Conservation (phyloP, 2,888 invertebrate genomes). For the Crematogaster levior region DNA sequence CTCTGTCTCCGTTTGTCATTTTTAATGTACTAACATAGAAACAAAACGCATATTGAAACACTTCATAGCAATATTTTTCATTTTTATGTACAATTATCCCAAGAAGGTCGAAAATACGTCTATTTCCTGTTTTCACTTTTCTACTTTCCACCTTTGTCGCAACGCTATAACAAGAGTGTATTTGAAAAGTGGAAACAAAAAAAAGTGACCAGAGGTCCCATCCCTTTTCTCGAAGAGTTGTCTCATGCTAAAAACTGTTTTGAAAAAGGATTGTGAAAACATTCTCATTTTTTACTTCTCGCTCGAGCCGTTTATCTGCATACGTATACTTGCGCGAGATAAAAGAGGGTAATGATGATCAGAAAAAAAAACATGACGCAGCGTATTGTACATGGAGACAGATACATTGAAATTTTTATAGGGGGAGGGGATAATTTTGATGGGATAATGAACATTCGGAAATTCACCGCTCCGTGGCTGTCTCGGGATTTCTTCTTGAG, state of each 20-base stretch:
- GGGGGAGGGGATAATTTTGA: slow-evolving; percentile 23
- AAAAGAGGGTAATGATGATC: slow-evolving; percentile 40
- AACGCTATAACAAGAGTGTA: neutral
- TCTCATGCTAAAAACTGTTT: neutral
- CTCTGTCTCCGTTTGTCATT: neutral
- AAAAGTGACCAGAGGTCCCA: neutral
- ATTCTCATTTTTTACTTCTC: neutral
- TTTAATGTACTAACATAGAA: neutral
- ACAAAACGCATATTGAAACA: neutral
- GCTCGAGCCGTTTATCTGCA: neutral
- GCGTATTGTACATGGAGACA: slow-evolving; percentile 41
- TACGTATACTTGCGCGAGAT: neutral
- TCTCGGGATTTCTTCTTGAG: slow-evolving; percentile 48
- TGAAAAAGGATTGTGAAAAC: neutral
- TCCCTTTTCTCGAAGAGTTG: neutral
- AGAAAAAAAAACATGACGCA: slow-evolving; percentile 42
- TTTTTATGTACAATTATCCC: slow-evolving; percentile 27
- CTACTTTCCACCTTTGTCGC: neutral
- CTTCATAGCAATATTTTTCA: neutral
- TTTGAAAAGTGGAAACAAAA: neutral
- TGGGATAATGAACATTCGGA: slow-evolving; percentile 51
- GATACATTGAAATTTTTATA: slow-evolving; percentile 45
- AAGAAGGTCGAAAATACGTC: neutral
- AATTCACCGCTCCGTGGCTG: slow-evolving; percentile 60
- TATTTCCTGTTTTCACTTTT: neutral